Evolutionary conservation across 2,797 vertebrate genomes (phyloP).

Genomic region (Girardinus metallicus): DNA sequence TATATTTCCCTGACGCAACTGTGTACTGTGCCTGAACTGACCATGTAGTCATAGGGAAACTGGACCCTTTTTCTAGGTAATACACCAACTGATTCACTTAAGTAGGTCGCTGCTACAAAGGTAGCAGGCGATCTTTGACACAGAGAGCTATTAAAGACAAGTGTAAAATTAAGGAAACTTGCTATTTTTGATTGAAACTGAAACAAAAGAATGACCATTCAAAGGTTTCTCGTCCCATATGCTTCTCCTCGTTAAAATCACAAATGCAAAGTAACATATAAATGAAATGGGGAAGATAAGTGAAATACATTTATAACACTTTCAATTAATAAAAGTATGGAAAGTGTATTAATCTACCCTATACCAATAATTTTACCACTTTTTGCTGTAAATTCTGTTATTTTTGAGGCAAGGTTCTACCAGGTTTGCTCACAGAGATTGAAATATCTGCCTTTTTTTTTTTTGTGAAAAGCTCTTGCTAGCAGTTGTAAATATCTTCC

Average conservation of each 20-base stretch:
- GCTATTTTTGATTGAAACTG: neutral
- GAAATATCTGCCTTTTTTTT: neutral
- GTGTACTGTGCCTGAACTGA: conserved; percentile 22
- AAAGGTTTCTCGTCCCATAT: neutral
- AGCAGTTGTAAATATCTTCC: no score
- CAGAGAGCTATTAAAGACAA: neutral
- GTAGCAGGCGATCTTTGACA: neutral
- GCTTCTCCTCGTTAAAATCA: neutral
- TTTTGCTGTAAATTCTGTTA: neutral
- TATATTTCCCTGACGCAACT: conserved; percentile 58
- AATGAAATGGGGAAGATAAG: neutral
- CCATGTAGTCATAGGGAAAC: conserved; percentile 25
- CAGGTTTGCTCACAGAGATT: neutral
- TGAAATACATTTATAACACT: neutral
- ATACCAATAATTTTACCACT: neutral
- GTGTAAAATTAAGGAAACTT: neutral
- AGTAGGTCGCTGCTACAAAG: neutral
- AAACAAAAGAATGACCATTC: neutral
- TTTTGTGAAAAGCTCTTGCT: neutral
- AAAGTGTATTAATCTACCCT: neutral
- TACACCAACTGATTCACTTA: neutral
- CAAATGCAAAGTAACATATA: neutral
- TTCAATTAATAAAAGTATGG: neutral
- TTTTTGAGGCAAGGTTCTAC: neutral
- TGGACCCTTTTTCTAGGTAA: conserved; percentile 46